Evolutionary conservation across 1,140 invertebrate species (phyloP).

Genomic region (Philotrypesis tridentata): DNA sequence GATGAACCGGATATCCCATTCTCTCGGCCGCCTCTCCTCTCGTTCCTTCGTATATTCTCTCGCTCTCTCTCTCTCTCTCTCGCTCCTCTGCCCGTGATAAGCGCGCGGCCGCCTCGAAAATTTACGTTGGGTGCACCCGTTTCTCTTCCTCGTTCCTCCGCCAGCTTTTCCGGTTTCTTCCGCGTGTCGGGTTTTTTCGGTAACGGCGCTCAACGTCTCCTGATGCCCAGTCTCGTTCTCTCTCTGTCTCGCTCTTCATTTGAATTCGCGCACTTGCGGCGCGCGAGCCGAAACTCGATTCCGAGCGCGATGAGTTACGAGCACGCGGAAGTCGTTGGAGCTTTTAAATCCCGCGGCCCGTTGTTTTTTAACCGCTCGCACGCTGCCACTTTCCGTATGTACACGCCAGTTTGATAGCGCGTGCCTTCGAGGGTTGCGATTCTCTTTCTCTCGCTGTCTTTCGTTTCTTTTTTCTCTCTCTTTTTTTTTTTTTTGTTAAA

Average conservation of each 20-base stretch:
- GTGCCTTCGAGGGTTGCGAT: neutral
- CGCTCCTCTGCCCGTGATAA: constrained; percentile 29
- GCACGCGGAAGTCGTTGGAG: constrained; percentile 5
- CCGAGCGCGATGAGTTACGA: neutral
- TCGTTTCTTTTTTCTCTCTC: too few species aligned
- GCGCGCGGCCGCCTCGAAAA: constrained; percentile 17
- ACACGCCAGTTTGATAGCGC: neutral
- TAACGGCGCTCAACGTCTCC: neutral
- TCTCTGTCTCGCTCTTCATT: neutral
- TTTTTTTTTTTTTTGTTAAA: neutral
- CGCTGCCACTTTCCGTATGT: neutral
- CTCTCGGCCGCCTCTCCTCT: constrained; percentile 53
- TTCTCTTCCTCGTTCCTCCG: constrained; percentile 1
- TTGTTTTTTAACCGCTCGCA: neutral
- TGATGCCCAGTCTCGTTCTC: too few species aligned
- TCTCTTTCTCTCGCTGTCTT: too few species aligned
- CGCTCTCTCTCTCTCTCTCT: constrained; percentile 23
- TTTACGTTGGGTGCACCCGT: constrained; percentile 4
- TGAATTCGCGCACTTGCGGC: neutral
- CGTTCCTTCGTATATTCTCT: constrained; percentile 16
- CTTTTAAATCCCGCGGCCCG: neutral
- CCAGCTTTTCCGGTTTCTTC: constrained; percentile 29
- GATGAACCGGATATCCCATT: constrained; percentile 63
- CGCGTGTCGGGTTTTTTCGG: constrained; percentile 38
- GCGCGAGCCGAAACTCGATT: neutral